phyloP scores from a whole-genome alignment of 2,888 invertebrate genomes.

The Vanessa cardui region DNA sequence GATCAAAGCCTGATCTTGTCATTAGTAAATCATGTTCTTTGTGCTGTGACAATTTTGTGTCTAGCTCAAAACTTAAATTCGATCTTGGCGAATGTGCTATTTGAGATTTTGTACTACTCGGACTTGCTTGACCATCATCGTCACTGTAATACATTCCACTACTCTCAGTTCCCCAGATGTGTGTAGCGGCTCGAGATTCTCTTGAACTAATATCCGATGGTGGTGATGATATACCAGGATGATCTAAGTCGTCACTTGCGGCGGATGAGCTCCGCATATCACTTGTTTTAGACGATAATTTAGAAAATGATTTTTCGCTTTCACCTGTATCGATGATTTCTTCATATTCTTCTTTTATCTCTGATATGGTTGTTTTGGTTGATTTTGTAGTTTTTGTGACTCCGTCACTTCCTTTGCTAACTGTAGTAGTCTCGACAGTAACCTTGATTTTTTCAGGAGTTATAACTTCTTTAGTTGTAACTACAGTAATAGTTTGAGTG shows the following conservation, averaged over 20 bases:
- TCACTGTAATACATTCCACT: slow-evolving; percentile 84
- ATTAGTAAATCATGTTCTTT: slow-evolving; percentile 53
- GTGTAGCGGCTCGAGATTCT: slow-evolving; percentile 80
- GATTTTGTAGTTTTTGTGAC: slow-evolving; percentile 77
- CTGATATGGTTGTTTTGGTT: slow-evolving; percentile 78
- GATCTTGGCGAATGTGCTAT: slow-evolving; percentile 84
- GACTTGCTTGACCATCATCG: slow-evolving; percentile 87
- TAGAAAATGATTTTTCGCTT: slow-evolving; percentile 79
- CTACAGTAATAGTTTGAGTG: slow-evolving; percentile 75
- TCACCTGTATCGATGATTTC: slow-evolving; percentile 73
- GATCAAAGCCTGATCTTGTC: slow-evolving; percentile 73
- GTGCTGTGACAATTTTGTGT: slow-evolving; percentile 56
- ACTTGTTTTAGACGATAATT: slow-evolving; percentile 74
- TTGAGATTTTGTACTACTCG: slow-evolving; percentile 87
- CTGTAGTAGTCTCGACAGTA: slow-evolving; percentile 76
- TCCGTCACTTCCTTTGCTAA: slow-evolving; percentile 73
- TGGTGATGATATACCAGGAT: slow-evolving; percentile 79
- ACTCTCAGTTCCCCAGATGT: slow-evolving; percentile 80
- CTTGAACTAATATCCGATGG: slow-evolving; percentile 85
- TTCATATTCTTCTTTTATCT: slow-evolving; percentile 76
- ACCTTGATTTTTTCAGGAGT: slow-evolving; percentile 77
- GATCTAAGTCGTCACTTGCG: slow-evolving; percentile 85
- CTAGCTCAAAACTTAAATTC: slow-evolving; percentile 79
- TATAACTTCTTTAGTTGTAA: slow-evolving; percentile 77
- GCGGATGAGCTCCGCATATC: slow-evolving; percentile 84